These are phyloP conservation scores for Baronia brevicornis DNA, from an alignment of 2,888 invertebrate species.

Conservation along the genomic window DNA sequence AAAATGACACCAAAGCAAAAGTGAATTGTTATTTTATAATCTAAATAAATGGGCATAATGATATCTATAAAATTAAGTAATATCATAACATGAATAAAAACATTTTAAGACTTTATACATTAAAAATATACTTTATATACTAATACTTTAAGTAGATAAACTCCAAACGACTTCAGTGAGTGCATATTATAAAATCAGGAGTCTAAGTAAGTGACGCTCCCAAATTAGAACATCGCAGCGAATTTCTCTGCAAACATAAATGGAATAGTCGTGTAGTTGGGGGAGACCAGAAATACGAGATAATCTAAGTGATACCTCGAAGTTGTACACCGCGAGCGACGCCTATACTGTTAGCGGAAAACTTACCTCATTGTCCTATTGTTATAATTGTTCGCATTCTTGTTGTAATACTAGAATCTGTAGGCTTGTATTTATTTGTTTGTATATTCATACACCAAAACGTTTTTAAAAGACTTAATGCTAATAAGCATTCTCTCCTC, in stretches of 20 bases:
- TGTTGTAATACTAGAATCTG: too few relatives aligned
- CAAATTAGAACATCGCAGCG: conserved; percentile 43
- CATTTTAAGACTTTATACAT: conserved; percentile 14
- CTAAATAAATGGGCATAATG: too few relatives aligned
- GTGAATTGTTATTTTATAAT: too few relatives aligned
- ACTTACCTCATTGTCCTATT: too few relatives aligned
- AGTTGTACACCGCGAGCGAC: neutral
- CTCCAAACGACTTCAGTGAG: conserved; percentile 25
- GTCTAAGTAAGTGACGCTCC: conserved; percentile 31
- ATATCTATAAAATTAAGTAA: too few relatives aligned
- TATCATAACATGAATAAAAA: conserved; percentile 34
- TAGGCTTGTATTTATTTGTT: too few relatives aligned
- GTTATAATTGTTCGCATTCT: too few relatives aligned
- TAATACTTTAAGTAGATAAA: conserved; percentile 22
- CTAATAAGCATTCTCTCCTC: too few relatives aligned
- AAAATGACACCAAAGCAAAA: too few relatives aligned
- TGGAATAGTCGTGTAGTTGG: conserved; percentile 64
- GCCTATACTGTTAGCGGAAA: neutral
- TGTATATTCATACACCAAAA: too few relatives aligned
- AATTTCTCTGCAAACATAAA: conserved; percentile 49
- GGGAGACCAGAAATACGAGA: conserved; percentile 45
- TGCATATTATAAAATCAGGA: conserved; percentile 32
- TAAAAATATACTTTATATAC: conserved; percentile 23
- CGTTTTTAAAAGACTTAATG: too few relatives aligned
- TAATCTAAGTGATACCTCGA: conserved; percentile 30